These are phyloP conservation scores for Anthopleura xanthogrammica DNA, from an alignment of 92 coral and sea anemone species.

Conservation along the genomic window DNA sequence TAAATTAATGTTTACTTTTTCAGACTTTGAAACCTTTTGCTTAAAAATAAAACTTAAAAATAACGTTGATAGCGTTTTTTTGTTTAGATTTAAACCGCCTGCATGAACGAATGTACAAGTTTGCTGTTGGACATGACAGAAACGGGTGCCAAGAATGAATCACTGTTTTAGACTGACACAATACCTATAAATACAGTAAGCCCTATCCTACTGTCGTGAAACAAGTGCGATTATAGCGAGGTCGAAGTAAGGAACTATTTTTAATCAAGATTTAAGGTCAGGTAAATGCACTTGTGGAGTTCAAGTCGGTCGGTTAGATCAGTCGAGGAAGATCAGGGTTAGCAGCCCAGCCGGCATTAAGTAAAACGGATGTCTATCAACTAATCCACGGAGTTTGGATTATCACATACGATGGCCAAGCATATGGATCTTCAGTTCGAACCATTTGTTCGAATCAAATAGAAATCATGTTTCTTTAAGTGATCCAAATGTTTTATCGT, in stretches of 20 bases:
- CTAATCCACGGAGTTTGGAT: conserved; percentile 25
- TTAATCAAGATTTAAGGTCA: neutral
- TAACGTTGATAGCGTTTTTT: too few relatives aligned
- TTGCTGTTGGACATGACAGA: too few relatives aligned
- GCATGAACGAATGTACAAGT: too few relatives aligned
- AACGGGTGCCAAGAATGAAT: too few relatives aligned
- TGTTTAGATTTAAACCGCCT: too few relatives aligned
- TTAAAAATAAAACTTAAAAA: too few relatives aligned
- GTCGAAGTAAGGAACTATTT: neutral
- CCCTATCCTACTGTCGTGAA: too few relatives aligned
- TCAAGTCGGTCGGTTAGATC: neutral
- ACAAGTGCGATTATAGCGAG: neutral
- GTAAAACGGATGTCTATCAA: conserved; percentile 15
- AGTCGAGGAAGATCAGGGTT: neutral
- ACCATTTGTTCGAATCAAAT: conserved; percentile 7
- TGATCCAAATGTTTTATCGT: conserved; percentile 17
- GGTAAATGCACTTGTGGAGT: neutral
- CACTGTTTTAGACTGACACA: too few relatives aligned
- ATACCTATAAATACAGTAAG: too few relatives aligned
- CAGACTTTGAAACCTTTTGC: too few relatives aligned
- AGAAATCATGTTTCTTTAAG: conserved; percentile 10
- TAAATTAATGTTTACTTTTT: too few relatives aligned
- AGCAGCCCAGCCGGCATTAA: conserved; percentile 18
- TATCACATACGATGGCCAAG: neutral
- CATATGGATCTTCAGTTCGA: neutral